Evolutionary conservation across 2,888 invertebrate genomes (phyloP).

Genomic region (Trypoxylon attenuatum): DNA sequence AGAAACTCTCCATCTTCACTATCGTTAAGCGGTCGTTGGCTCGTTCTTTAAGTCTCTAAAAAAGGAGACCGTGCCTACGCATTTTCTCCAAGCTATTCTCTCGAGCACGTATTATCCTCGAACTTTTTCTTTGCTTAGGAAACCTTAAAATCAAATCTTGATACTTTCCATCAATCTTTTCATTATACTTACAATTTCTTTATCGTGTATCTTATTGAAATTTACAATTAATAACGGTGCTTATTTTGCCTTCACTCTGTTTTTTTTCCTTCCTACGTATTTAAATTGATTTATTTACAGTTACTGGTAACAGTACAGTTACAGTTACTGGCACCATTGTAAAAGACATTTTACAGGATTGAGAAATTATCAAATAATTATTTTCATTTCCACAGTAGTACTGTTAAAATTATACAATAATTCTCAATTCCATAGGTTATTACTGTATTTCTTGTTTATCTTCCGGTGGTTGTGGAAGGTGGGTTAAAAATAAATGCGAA

Average conservation of each 20-base stretch:
- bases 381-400: too few species aligned
- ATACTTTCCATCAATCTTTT: background rate
- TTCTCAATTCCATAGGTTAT: too few species aligned
- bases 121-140: constrained; percentile 2
- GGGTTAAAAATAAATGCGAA: background rate
- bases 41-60: constrained; percentile 33
- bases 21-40: constrained; percentile 34
- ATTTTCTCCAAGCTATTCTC: background rate
- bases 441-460: too few species aligned
- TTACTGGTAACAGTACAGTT: too few species aligned
- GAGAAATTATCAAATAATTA: too few species aligned
- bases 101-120: background rate
- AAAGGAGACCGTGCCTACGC: constrained; percentile 17
- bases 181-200: background rate
- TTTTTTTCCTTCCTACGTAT: too few species aligned
- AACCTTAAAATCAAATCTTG: background rate
- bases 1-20: constrained; percentile 16
- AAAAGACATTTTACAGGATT: too few species aligned
- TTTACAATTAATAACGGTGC: too few species aligned
- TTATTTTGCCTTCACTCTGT: too few species aligned
- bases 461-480: background rate
- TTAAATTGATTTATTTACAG: too few species aligned
- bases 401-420: too few species aligned
- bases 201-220: background rate
- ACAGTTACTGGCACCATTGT: too few species aligned